Evolutionary conservation across 92 coral and sea anemone genomes (phyloP).

Genomic region (Actinernus sp.): DNA sequence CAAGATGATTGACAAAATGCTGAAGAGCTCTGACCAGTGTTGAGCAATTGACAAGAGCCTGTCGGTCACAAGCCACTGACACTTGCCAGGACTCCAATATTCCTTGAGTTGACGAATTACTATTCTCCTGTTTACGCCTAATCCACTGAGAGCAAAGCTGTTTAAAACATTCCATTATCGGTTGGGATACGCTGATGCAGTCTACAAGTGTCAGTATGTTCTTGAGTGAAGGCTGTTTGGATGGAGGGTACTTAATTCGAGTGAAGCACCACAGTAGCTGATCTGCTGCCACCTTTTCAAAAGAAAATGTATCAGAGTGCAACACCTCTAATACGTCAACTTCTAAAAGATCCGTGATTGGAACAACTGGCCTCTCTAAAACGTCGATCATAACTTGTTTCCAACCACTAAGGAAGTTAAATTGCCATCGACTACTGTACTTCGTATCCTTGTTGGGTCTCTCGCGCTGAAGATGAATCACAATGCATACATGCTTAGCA

Average conservation of each 20-base stretch:
- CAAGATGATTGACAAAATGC: slow-evolving; percentile 71
- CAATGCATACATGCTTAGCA: slow-evolving; percentile 87
- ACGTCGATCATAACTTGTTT: slow-evolving; percentile 89
- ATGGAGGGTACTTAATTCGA: slow-evolving; percentile 82
- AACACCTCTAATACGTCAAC: slow-evolving; percentile 53
- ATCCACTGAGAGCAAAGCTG: slow-evolving; percentile 74
- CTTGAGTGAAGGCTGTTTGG: slow-evolving; percentile 52
- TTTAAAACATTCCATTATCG: slow-evolving; percentile 60
- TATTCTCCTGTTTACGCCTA: slow-evolving; percentile 1
- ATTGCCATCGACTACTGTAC: slow-evolving; percentile 78
- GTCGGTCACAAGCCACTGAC: slow-evolving; percentile 86
- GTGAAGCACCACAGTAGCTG: slow-evolving; percentile 96
- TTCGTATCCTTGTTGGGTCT: slow-evolving; percentile 17
- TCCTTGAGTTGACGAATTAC: not conserved
- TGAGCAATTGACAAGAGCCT: slow-evolving; percentile 82
- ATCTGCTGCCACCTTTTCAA: slow-evolving; percentile 69
- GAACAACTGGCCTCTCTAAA: slow-evolving; percentile 71
- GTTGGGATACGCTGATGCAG: slow-evolving; percentile 47
- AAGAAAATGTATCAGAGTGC: slow-evolving; percentile 58
- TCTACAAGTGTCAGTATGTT: slow-evolving; percentile 48
- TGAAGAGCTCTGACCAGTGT: slow-evolving; percentile 89
- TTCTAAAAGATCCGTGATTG: slow-evolving; percentile 70
- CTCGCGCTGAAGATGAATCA: slow-evolving; percentile 86
- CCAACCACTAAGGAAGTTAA: slow-evolving; percentile 97
- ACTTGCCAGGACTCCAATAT: slow-evolving; percentile 85